Evolutionary conservation across 92 coral and sea anemone genomes (phyloP).

Genomic region (Palythoa heliodiscus): DNA sequence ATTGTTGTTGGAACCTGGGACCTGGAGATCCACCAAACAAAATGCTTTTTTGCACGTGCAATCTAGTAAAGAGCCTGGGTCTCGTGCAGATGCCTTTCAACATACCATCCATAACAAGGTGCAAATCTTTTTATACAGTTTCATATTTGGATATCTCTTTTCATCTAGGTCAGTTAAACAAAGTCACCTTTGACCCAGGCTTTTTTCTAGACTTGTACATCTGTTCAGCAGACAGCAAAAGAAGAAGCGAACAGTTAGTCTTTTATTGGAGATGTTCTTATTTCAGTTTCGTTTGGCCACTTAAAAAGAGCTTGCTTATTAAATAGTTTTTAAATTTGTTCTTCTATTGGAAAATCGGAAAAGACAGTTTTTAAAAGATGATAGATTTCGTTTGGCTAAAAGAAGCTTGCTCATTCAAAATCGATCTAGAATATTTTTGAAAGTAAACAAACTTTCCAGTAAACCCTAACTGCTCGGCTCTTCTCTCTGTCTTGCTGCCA

Average conservation of each 20-base stretch:
- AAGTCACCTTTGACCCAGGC: neutral
- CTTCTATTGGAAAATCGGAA: neutral
- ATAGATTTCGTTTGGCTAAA: neutral
- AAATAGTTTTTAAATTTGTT: neutral
- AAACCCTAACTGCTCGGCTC: neutral
- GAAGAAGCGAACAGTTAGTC: conserved; percentile 13
- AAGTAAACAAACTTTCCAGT: neutral
- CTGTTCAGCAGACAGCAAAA: neutral
- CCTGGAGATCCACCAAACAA: conserved; percentile 8
- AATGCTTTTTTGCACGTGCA: conserved; percentile 1
- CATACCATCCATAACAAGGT: conserved; percentile 16
- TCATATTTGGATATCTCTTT: neutral
- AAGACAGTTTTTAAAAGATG: neutral
- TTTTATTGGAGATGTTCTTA: conserved; percentile 3
- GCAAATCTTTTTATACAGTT: neutral
- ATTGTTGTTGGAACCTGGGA: conserved; percentile 10
- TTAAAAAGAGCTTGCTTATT: conserved; percentile 5
- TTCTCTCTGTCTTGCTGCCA: neutral
- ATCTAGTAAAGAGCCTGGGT: conserved; percentile 2
- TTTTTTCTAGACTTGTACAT: neutral
- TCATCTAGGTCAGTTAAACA: neutral
- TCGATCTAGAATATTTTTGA: neutral
- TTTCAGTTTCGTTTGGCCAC: conserved; percentile 8
- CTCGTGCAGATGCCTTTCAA: neutral
- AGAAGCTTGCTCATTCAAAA: conserved; percentile 3